Evolutionary conservation across 2,888 invertebrate genomes (phyloP), one percentile per base, ranked within the genome.

Genomic region (Argyra leucocephala): DNA sequence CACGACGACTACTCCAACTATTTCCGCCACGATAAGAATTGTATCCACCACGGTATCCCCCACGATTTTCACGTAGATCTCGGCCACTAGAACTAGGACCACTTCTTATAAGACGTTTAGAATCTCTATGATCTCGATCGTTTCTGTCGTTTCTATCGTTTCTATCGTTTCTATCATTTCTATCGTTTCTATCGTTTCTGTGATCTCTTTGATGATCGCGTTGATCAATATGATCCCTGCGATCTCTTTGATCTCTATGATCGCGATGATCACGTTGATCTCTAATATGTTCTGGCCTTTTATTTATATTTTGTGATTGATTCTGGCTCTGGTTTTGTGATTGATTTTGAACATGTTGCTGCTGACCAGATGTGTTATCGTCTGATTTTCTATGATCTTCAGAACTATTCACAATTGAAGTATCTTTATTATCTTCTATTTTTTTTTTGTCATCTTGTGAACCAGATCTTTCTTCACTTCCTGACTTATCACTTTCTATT

Each of bases 1-100:
- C 75, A 36, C 75, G 74, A 65, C 76, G 71, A 59, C 73, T 72
- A 65, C 74, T 73, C 73, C 78, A 75, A 66, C 74, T 72, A 57
- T 78, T 82, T 74, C 81, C 78, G 69, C 83, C 80, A 66, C 81
- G 80, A 73, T 82, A 83, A 65, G 81, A 81, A 66, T 82, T 79
- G 67, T 79, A 75, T 69, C 82, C 81, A 69, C 81, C 82, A 48
- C 84, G 81, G 76, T 75, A 23, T 6, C 67, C 66, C 10, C 69
- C 65, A 23, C 73, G 48, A 18, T 48, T 48, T 48, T 48, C 70
- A 57, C 71, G 70, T 67, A 74, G 75, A n/a, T 71, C 73, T 21
- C 78, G 73, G 70, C 22, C 9, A 57, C 61, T 64, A 57, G 72
- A 70, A 48, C 69, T 72, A 59, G 63, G 65, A 6, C 18, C 63